Conservation (phyloP, 1,140 invertebrate species). For the Batillaria attramentaria region DNA sequence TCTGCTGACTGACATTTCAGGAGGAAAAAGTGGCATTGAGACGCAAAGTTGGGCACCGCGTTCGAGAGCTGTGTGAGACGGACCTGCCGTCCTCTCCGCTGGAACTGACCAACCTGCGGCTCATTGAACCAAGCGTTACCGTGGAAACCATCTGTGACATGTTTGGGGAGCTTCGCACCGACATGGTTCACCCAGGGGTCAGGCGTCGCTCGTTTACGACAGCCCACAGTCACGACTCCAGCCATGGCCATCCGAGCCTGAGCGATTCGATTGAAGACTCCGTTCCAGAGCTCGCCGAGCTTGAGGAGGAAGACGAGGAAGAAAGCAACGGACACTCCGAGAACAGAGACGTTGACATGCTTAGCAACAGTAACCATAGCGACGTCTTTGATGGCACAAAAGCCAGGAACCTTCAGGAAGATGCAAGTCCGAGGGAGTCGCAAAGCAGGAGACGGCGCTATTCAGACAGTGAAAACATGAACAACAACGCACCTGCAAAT, state of each 20-base stretch:
- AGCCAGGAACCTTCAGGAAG: neutral
- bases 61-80: slow-evolving; percentile 63
- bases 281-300: slow-evolving; percentile 34
- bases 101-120: slow-evolving; percentile 40
- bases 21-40: slow-evolving; percentile 64
- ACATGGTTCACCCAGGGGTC: slow-evolving; percentile 11
- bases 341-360: slow-evolving; percentile 49
- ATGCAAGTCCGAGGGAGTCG: neutral
- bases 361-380: slow-evolving; percentile 50
- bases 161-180: slow-evolving; percentile 56
- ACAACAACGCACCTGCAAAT: no score
- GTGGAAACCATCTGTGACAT: slow-evolving; percentile 64
- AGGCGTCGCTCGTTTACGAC: neutral
- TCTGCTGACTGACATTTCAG: neutral
- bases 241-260: neutral
- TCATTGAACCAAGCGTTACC: slow-evolving; percentile 57
- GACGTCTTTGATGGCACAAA: slow-evolving; percentile 48
- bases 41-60: slow-evolving; percentile 58
- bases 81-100: slow-evolving; percentile 44
- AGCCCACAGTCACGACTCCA: slow-evolving; percentile 33
- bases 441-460: neutral
- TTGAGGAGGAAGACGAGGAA: slow-evolving; percentile 32
- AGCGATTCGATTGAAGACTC: slow-evolving; percentile 42
- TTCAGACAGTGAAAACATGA: neutral
- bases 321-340: slow-evolving; percentile 35